Conservation (phyloP, 2,797 vertebrate species). For the Halcyon leucocephala region DNA sequence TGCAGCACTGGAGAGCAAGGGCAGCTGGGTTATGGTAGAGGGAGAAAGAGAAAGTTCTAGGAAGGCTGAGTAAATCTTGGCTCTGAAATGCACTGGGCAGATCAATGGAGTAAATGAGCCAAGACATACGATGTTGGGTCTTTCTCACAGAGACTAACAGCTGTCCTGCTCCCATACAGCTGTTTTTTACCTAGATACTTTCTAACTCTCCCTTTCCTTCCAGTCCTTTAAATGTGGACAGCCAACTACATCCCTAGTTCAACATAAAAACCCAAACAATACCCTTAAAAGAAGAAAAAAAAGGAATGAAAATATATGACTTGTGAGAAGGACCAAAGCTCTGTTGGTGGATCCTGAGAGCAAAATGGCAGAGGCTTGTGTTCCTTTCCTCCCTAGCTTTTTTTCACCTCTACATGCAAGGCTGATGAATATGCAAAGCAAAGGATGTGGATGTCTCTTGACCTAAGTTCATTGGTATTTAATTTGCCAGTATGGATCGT, state of each 20-base stretch:
- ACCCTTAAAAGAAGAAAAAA: not conserved
- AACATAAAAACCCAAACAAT: not conserved
- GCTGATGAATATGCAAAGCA: not conserved
- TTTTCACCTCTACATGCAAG: not conserved
- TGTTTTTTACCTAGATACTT: not conserved
- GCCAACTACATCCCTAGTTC: not conserved
- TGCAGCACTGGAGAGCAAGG: not conserved
- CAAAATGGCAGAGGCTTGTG: not conserved
- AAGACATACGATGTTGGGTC: not conserved
- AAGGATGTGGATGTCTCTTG: not conserved
- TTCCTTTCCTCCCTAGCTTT: not conserved
- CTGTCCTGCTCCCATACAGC: not conserved
- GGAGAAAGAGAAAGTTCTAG: not conserved
- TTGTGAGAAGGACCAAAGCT: not conserved
- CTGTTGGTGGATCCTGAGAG: not conserved
- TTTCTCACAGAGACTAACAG: not conserved
- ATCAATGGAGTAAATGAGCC: not conserved
- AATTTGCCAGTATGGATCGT: not conserved
- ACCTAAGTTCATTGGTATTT: not conserved
- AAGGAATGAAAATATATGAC: not conserved
- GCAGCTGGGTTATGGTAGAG: not conserved
- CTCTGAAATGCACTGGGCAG: not conserved
- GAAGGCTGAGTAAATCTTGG: not conserved
- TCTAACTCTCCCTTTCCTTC: not conserved
- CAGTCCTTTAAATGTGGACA: not conserved